Evolutionary conservation across 2,888 invertebrate species (phyloP), one percentile per base, ranked within the genome.

Genomic region (Halictus ligatus): DNA sequence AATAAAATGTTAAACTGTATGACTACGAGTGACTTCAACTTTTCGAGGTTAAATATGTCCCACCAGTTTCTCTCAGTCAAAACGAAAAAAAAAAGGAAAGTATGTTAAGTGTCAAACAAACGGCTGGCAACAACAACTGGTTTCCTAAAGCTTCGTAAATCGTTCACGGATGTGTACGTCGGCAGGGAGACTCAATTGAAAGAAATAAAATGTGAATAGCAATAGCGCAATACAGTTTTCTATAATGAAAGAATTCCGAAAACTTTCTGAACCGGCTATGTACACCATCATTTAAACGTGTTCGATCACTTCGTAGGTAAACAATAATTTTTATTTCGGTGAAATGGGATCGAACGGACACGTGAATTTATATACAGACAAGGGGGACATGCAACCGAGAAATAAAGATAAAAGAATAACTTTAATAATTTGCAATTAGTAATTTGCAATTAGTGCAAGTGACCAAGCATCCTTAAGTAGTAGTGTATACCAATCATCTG

Each of bases 221-320:
- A 64, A 64, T 64, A 7, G 64, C 8, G 29, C 29, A 29, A 64
- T 64, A 64, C 8, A 64, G 29, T 64, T 64, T 64, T 35, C 64
- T 18, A 64, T 64, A 64, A 64, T 64, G 64, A 64, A 64, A 64
- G 64, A 29, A 64, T 64, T 64, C 64, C 64, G 64, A 29, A 29
- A 64, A 64, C 64, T 64, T 64, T 29, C 64, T 64, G 29, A 64
- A 64, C 64, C 64, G 64, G 64, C 7, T 29, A 8, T 35, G 64
- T 8, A 35, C 18, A 18, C 8, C 29, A 35, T 29, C 64, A 18
- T 29, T 64, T 64, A 64, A 64, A 64, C 18, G 18, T 29, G 8
- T 29, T 64, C 64, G 29, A 64, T 64, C 64, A 18, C 29, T 64
- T 18, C 15, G 15, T 29, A 64, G 64, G 15, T 15, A 29, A 15